Evolutionary conservation across 2,797 vertebrate species (phyloP).

Genomic region (Selene dorsalis): DNA sequence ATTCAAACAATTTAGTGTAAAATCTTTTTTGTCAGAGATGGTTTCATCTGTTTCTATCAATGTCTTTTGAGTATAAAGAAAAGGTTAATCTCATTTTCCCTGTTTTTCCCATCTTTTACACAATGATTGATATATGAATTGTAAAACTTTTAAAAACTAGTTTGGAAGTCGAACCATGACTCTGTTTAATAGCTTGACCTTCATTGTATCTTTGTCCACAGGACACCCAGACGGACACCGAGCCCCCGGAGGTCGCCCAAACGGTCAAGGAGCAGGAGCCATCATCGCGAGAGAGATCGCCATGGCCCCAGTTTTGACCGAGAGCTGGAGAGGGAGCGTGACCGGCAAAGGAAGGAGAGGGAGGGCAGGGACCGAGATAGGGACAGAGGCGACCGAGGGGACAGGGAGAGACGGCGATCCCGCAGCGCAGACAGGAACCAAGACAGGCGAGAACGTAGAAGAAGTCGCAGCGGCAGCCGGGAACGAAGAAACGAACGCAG

Average conservation of each 20-base stretch:
- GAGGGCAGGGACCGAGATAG: slow-evolving; percentile 81
- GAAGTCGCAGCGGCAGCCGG: slow-evolving; percentile 89
- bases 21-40: background rate
- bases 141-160: background rate
- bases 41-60: background rate
- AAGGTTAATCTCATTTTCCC: background rate
- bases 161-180: background rate
- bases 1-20: background rate
- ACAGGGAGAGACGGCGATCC: slow-evolving; percentile 89
- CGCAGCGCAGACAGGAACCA: slow-evolving; percentile 88
- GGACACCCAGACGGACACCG: slow-evolving; percentile 91
- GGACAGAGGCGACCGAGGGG: slow-evolving; percentile 87
- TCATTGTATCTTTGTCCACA: slow-evolving; percentile 58
- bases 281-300: slow-evolving; percentile 90
- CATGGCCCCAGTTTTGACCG: slow-evolving; percentile 95
- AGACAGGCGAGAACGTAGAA: slow-evolving; percentile 90
- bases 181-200: background rate
- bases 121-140: background rate
- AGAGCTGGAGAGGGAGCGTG: slow-evolving; percentile 93
- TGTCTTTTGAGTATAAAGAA: background rate
- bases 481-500: slow-evolving; percentile 90
- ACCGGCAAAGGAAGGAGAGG: slow-evolving; percentile 85
- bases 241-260: slow-evolving; percentile 93
- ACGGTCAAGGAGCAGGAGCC: slow-evolving; percentile 95
- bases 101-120: background rate